Conservation (phyloP, 2,797 vertebrate genomes). For the Tauraco hartlaubi region DNA sequence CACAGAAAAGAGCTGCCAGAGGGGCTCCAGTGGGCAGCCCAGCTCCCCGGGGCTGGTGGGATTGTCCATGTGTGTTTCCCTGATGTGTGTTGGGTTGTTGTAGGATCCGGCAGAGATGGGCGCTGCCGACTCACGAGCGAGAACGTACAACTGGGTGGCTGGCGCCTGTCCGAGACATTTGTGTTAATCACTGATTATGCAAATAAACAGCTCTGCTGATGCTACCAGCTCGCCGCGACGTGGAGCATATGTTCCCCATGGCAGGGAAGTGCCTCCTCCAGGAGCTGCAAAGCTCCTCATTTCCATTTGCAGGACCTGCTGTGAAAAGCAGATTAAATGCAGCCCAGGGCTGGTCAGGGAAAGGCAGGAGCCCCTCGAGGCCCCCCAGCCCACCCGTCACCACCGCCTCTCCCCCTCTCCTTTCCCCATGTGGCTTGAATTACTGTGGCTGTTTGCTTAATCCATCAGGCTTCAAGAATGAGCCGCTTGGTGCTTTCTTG, state of each 20-base stretch:
- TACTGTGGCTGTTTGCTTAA: constrained; percentile 35
- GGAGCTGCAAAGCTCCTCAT: background rate
- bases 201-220: constrained; percentile 19
- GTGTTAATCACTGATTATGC: constrained; percentile 17
- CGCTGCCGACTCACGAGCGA: background rate
- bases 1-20: background rate
- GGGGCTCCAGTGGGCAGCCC: background rate
- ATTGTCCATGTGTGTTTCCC: accelerated
- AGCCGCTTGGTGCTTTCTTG: background rate
- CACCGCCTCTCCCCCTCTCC: background rate
- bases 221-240: accelerated
- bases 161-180: background rate
- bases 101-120: background rate
- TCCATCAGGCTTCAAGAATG: constrained; percentile 19
- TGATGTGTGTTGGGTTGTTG: background rate
- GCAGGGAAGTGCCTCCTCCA: background rate
- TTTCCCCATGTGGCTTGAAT: constrained; percentile 51
- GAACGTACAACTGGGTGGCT: background rate
- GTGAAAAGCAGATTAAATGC: background rate
- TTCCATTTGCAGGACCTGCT: background rate
- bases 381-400: background rate
- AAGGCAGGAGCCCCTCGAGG: background rate
- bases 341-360: background rate
- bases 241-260: background rate
- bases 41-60: background rate